phyloP scores from a whole-genome alignment of 2,888 invertebrate genomes.

The Deroplatys truncata region DNA sequence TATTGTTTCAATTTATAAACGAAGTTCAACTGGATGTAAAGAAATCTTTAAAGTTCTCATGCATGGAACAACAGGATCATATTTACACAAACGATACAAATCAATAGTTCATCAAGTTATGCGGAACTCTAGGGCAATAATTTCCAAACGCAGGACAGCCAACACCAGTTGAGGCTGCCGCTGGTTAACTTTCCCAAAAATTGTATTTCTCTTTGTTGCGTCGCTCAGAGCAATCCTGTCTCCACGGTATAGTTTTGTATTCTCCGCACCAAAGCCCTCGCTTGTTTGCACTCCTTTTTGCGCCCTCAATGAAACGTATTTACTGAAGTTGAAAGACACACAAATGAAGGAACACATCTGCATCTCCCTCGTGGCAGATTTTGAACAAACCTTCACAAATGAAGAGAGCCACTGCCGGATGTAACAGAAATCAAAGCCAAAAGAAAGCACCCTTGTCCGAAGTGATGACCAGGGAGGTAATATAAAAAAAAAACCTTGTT shows the following conservation, averaged over 20 bases:
- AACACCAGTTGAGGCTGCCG: no score
- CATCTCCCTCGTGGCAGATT: background rate
- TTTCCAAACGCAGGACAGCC: no score
- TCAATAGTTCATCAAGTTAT: no score
- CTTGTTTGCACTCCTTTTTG: background rate
- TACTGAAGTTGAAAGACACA: background rate
- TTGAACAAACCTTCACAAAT: background rate
- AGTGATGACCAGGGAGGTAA: background rate
- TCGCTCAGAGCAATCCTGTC: background rate
- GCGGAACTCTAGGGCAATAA: no score
- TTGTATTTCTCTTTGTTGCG: background rate
- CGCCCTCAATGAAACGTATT: background rate
- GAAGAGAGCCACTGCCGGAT: background rate
- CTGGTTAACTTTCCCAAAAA: background rate
- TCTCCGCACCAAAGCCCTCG: background rate
- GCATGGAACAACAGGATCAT: no score
- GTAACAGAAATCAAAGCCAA: background rate
- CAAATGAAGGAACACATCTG: background rate
- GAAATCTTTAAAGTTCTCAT: no score
- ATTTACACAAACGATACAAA: no score
- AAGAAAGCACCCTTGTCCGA: background rate
- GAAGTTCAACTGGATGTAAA: no score
- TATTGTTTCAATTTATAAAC: no score
- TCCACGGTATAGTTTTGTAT: background rate
- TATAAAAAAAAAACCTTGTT: background rate